Conservation (phyloP, 2,797 vertebrate genomes). For the Chlorospingus semifuscus region DNA sequence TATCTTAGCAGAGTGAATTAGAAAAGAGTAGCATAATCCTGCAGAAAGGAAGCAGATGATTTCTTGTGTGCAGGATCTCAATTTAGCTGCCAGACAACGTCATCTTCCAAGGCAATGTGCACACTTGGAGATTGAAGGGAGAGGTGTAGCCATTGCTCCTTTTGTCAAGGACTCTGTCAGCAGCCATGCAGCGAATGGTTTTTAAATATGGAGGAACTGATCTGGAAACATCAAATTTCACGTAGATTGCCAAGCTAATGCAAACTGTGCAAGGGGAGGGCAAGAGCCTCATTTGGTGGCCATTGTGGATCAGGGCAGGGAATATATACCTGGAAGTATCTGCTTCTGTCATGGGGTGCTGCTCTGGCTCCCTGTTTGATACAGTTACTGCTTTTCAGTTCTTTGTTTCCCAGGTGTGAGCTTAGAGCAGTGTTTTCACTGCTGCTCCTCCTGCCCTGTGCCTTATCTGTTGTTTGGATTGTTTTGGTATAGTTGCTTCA, state of each 20-base stretch:
- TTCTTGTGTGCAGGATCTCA: not conserved
- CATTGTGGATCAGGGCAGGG: fast-evolving
- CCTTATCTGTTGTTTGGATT: not conserved
- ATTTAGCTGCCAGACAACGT: not conserved
- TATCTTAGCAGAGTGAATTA: not conserved
- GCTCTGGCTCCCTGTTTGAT: not conserved
- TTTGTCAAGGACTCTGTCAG: not conserved
- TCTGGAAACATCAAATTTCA: not conserved
- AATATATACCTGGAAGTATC: not conserved
- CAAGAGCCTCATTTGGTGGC: not conserved
- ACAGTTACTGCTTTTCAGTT: not conserved
- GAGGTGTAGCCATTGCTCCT: not conserved
- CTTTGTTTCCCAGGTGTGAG: not conserved
- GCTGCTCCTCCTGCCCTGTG: not conserved
- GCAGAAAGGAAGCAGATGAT: not conserved
- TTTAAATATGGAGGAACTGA: not conserved
- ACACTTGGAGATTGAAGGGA: not conserved
- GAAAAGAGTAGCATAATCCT: not conserved
- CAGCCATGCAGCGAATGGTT: not conserved
- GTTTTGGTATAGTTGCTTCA: not conserved
- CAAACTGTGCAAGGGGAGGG: not conserved
- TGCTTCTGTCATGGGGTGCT: not conserved
- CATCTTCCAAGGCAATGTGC: not conserved
- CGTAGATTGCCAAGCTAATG: not conserved
- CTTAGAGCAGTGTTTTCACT: not conserved